These are phyloP conservation scores for Apocheima hispidaria DNA, from an alignment of 2,888 invertebrate genomes.

Conservation along the genomic window DNA sequence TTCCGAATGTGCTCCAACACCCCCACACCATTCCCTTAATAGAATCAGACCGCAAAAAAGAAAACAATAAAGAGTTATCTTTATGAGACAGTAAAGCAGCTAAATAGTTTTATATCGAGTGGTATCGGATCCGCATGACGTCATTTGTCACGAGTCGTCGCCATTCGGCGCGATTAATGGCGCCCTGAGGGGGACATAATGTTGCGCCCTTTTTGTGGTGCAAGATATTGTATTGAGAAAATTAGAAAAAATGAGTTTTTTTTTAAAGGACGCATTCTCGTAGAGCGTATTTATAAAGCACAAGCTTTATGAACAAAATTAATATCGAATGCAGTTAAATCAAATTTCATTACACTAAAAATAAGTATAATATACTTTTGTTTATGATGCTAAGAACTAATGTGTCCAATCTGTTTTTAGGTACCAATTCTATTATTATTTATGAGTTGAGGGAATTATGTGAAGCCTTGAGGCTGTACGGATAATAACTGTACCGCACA, in stretches of 20 bases:
- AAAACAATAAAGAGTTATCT: slow-evolving; percentile 47
- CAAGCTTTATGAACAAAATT: neutral
- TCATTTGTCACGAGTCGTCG: slow-evolving; percentile 66
- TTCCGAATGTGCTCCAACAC: neutral
- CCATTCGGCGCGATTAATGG: slow-evolving; percentile 42
- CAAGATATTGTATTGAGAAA: slow-evolving; percentile 7
- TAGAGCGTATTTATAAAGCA: neutral
- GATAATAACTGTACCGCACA: no score
- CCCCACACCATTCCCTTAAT: slow-evolving; percentile 7
- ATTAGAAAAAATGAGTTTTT: slow-evolving; percentile 3
- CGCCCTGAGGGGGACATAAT: slow-evolving; percentile 7
- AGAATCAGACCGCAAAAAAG: slow-evolving; percentile 16
- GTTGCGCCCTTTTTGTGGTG: slow-evolving; percentile 23
- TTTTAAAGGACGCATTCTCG: neutral
- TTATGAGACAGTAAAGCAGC: slow-evolving; percentile 67
- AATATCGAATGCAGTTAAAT: no score
- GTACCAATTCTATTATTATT: no score
- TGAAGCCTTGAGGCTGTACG: no score
- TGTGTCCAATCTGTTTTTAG: no score
- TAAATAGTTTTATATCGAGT: slow-evolving; percentile 71
- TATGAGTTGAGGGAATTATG: no score
- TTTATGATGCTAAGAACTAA: no score
- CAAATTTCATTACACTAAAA: no score
- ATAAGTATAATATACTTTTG: no score
- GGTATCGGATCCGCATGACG: slow-evolving; percentile 52